Evolutionary conservation across 2,113 vertebrate species (phyloP).

Genomic region (Typhlomys cinereus): DNA sequence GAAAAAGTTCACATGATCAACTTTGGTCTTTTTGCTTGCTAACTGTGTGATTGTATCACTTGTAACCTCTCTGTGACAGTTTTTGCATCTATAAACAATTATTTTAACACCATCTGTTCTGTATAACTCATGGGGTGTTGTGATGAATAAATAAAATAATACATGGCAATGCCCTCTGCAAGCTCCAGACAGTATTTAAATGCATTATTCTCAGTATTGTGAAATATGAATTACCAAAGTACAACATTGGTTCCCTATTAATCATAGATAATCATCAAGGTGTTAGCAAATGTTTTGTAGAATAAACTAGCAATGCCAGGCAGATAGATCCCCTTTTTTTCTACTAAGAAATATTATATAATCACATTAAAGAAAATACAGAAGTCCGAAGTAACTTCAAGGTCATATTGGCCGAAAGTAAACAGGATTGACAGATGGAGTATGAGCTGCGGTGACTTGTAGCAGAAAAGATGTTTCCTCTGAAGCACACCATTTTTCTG

Average conservation of each 20-base stretch:
- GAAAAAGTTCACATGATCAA: background rate
- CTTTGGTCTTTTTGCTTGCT: background rate
- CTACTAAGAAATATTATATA: background rate
- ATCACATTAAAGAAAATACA: background rate
- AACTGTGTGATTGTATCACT: slow-evolving; percentile 1
- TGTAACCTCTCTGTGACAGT: background rate
- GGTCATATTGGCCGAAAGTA: background rate
- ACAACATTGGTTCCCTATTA: background rate
- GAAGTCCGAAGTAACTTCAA: background rate
- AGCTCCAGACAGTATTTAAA: background rate
- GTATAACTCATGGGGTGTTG: background rate
- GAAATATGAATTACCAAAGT: background rate
- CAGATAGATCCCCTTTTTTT: background rate
- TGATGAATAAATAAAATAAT: slow-evolving; percentile 11
- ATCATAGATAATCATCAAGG: background rate
- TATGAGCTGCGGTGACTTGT: background rate
- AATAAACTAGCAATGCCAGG: background rate
- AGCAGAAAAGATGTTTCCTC: slow-evolving; percentile 26
- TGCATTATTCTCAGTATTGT: background rate
- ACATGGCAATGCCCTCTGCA: background rate
- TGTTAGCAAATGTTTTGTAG: background rate
- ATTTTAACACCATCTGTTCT: background rate
- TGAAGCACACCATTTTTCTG: slow-evolving; percentile 4
- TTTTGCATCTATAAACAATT: background rate
- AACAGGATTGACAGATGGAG: background rate